phyloP scores from a whole-genome alignment of 2,113 vertebrate species.

The Colius striatus region DNA sequence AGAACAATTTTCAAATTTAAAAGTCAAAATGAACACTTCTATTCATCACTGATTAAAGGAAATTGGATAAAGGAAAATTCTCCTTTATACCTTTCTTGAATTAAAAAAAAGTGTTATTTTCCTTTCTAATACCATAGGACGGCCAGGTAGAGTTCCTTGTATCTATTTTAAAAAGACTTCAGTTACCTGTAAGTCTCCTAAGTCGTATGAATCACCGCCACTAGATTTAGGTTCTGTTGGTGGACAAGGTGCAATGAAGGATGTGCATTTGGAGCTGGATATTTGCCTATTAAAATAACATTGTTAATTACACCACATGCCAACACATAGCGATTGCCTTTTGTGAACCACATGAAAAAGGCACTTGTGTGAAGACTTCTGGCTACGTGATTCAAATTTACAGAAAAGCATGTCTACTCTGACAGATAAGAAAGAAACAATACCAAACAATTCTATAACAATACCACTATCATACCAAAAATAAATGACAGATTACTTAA shows the following conservation, averaged over 20 bases:
- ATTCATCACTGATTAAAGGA: neutral
- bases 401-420: neutral
- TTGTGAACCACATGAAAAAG: neutral
- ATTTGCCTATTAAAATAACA: slow-evolving; percentile 68
- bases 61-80: neutral
- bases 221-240: slow-evolving; percentile 48
- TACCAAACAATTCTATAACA: neutral
- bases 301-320: neutral
- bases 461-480: neutral
- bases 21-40: neutral
- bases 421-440: neutral
- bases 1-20: neutral
- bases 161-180: neutral
- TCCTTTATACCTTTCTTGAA: neutral
- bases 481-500: neutral
- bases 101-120: neutral
- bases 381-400: neutral
- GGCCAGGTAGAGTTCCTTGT: neutral
- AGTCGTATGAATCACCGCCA: slow-evolving; percentile 27
- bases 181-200: slow-evolving; percentile 73
- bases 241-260: slow-evolving; percentile 25
- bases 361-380: neutral
- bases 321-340: neutral
- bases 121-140: neutral
- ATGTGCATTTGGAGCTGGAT: slow-evolving; percentile 44